Base-by-base conservation (phyloP, 2,888 invertebrate species). In the Sarcophaga subvicina region DNA sequence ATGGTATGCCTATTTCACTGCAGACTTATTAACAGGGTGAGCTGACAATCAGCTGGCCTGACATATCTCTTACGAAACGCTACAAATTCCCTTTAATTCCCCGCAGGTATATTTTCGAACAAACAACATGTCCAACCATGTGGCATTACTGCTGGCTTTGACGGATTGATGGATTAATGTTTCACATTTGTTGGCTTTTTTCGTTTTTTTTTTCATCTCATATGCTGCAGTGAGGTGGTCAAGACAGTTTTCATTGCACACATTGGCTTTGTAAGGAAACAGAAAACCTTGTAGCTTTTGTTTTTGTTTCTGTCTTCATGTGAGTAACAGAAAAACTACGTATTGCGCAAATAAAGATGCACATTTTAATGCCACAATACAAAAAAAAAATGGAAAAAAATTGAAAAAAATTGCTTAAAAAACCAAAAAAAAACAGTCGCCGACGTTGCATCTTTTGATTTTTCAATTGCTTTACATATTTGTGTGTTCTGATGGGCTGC, bases 161-260 rank as follows among this genome's bases (percentile, higher is more conserved):
- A 81, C 79, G 75, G 78, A 83, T 86, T 91, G 91, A 91, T 92
- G 92, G 90, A 91, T 91, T 90, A 91, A 88, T 81, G 88, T 89
- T 89, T 73, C 71, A 37, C 60, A 17, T 54, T 59, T 73, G 47
- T 69, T 45, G 71, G 37, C 25, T 69, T 37, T 45, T 64, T 54
- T 22, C 54, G n/a, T 70, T 5, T 37, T 10, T 76, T 20, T 20
- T 72, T 37, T 37, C 4, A 14, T 54, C 17, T 17, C 62, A 27
- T 45, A 60, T 78, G 70, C 11, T 69, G 54, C 22, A 64, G 62
- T 75, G 76, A 77, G 73, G 47, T 84, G 87, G 87, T 87, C 87
- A 87, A 87, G 80, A 78, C 76, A 72, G 60, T 87, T 81, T 80
- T 78, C 62, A 60, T 75, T 84, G 79, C 70, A 66, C 59, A 64